Evolutionary conservation across 2,888 invertebrate species (phyloP).

Genomic region (Sinotaia quadrata): DNA sequence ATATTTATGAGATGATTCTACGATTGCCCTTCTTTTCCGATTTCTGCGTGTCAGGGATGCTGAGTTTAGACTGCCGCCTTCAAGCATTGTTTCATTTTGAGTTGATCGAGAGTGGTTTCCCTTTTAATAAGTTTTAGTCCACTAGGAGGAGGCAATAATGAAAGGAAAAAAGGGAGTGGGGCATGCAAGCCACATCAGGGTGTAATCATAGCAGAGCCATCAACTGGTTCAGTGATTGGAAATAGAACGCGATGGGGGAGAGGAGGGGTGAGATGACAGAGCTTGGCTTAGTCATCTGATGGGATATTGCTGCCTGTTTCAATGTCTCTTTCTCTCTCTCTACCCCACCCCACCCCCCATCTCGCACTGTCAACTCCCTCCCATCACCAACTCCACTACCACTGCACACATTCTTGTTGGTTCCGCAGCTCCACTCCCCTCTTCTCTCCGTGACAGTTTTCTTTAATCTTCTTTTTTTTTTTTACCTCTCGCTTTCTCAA

Average conservation of each 20-base stretch:
- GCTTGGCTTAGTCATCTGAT: constrained; percentile 17
- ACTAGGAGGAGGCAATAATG: too few species aligned
- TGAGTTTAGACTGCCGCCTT: not conserved
- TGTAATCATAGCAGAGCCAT: constrained; percentile 16
- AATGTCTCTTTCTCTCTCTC: not conserved
- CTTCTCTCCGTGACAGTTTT: not conserved
- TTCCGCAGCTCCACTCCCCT: not conserved
- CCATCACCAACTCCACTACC: not conserved
- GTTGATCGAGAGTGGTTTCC: too few species aligned
- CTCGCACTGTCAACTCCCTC: too few species aligned
- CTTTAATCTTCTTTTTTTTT: not conserved
- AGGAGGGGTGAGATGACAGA: not conserved
- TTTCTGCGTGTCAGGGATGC: not conserved
- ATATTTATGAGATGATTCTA: constrained; percentile 25
- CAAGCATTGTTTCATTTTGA: constrained; percentile 9
- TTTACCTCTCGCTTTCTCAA: too few species aligned
- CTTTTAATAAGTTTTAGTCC: too few species aligned
- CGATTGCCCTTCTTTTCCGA: constrained; percentile 19
- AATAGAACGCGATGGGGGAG: constrained; percentile 20
- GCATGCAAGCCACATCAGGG: constrained; percentile 10
- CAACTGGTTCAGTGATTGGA: constrained; percentile 24
- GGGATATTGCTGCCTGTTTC: constrained; percentile 7
- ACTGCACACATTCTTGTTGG: not conserved
- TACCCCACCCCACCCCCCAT: not conserved
- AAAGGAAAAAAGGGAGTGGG: constrained; percentile 4